Evolutionary conservation across 2,888 invertebrate genomes (phyloP), one percentile per base, ranked within the genome.

Genomic region (Erebia epiphron): DNA sequence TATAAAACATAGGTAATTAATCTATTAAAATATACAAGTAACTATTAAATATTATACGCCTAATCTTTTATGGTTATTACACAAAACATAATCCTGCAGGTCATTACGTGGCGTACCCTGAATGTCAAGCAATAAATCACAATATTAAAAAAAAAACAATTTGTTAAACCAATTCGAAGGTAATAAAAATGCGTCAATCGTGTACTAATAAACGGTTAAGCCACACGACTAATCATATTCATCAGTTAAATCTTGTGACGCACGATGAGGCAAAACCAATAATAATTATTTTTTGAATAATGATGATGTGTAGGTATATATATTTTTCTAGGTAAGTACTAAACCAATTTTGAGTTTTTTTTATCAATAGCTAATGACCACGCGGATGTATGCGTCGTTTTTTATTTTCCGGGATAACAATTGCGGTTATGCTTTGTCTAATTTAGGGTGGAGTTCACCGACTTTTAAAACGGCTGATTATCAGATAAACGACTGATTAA

Each of bases 111-210:
- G 13, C 43, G 13, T 43, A 18, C 16, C n/a, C 11, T 61, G 49
- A 46, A 46, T 61, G 61, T 46, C 61, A 61, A 46, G 43, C 46
- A 61, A 14, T 61, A 61, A 61, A 61, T 61, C 46, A 61, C 14
- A 41, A 35, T 35, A 35, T 35, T 35, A 13, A 46, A 46, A 61
- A 46, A 61, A 61, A 16, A n/a, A 43, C 7, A 54, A 54, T 14
- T 50, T n/a, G 14, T 50, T 50, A n/a, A 52, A 52, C 16, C 52
- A 52, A 52, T 52, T 2, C 7, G 21, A 21, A 61, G 46, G 61
- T 13, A 61, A 46, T 46, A 46, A 21, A 43, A 46, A 43, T 46
- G 14, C 61, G 61, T 61, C 61, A 61, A 61, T 61, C 46, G 46
- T 21, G 10, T 21, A 61, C 61, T 46, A 21, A 61, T 61, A 46